phyloP scores from a whole-genome alignment of 1,140 invertebrate species.

The Papilio dardanus region DNA sequence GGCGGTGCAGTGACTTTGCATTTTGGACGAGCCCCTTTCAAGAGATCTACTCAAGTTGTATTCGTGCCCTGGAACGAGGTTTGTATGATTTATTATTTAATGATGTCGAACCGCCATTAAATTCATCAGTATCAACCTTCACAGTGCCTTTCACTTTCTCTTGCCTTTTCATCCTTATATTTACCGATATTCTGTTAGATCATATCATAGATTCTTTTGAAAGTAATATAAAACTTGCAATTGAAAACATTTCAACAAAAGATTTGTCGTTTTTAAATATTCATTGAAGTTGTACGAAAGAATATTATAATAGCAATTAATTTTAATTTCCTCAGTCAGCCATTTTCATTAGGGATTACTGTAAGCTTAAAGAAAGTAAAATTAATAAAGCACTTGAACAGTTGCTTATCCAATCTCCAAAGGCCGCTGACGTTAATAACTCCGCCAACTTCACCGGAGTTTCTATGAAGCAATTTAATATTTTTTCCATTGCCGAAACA shows the following conservation, averaged over 20 bases:
- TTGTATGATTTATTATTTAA: slow-evolving; percentile 45
- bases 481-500: slow-evolving; percentile 50
- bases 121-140: not conserved
- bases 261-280: not conserved
- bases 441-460: slow-evolving; percentile 46
- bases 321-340: not conserved
- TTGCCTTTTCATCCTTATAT: not conserved
- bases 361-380: slow-evolving; percentile 23
- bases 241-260: not conserved
- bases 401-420: slow-evolving; percentile 34
- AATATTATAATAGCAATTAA: not conserved
- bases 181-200: not conserved
- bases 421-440: slow-evolving; percentile 39
- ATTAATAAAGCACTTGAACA: slow-evolving; percentile 37
- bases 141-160: not conserved
- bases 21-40: slow-evolving; percentile 96
- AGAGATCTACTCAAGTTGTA: slow-evolving; percentile 94
- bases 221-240: too few relatives aligned
- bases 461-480: slow-evolving; percentile 49
- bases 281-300: not conserved
- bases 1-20: slow-evolving; percentile 97
- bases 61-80: slow-evolving; percentile 99
- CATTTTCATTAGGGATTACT: slow-evolving; percentile 31
- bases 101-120: not conserved
- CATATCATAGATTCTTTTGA: not conserved